Evolutionary conservation across 2,888 invertebrate genomes (phyloP), one percentile per base, ranked within the genome.

Genomic region (Volucella zonaria): DNA sequence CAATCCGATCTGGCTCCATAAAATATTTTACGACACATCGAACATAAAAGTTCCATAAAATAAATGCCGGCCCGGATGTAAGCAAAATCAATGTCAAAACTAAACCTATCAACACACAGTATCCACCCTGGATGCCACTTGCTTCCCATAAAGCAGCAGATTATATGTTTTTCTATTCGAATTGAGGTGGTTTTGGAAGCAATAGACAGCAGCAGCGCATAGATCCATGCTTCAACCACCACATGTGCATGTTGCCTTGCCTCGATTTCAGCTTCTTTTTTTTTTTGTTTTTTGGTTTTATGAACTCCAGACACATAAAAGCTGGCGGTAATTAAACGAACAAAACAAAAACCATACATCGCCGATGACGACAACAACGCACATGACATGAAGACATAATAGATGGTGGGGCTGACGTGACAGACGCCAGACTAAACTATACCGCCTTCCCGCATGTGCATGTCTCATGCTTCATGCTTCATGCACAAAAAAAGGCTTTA

Each of bases 271-370:
- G 0, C 38, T 18, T 9, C 10, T 38, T 40, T 58, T 40, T 6
- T 31, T 51, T 14, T 18, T 18, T 51, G 18, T 1, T 15, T 40
- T 10, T 58, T 40, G 18, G 8, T 62, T 64, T 66, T 66, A 66
- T 51, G 14, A 51, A 40, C 64, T 66, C 66, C 62, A 70, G 68
- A 70, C 70, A 68, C 58, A 81, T 58, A 81, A 75, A 81, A 75
- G 68, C 80, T 81, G 80, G 68, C 64, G 75, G 80, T 70, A 81
- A 81, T 81, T 81, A 81, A 73, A 81, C 75, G 68, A 70, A 68
- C 68, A 75, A 56, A 70, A 75, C 67, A 70, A 70, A 62, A 49
- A 81, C 23, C 43, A 73, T 45, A 42, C 52, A 52, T 6, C 23
- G 38, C 52, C 51, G 45, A 59, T 47, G 58, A 40, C 56, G 45